phyloP scores from a whole-genome alignment of 2,797 vertebrate genomes.

The Xerus rutilus region DNA sequence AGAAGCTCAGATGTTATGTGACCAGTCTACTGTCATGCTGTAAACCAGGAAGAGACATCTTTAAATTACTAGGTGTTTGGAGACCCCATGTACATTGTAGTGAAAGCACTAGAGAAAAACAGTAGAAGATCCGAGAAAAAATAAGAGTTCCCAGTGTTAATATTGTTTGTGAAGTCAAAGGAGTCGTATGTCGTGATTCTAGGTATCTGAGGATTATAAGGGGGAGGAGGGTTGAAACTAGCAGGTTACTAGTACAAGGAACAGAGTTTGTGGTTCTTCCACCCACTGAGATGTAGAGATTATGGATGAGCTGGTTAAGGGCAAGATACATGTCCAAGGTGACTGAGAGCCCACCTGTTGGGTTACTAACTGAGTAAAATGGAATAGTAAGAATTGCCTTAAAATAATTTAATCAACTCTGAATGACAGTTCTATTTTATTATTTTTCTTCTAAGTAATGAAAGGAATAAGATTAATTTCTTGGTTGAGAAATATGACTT shows the following conservation, averaged over 20 bases:
- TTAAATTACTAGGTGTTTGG: background rate
- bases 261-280: background rate
- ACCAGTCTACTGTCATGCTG: background rate
- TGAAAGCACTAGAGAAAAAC: background rate
- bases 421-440: constrained; percentile 25
- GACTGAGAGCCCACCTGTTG: background rate
- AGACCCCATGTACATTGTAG: background rate
- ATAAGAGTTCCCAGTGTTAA: background rate
- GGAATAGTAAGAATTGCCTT: constrained; percentile 11
- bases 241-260: background rate
- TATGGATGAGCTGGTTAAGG: background rate
- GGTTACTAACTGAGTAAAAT: background rate
- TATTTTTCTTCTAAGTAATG: constrained; percentile 31
- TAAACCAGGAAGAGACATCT: background rate
- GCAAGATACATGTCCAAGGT: background rate
- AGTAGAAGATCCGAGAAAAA: background rate
- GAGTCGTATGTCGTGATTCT: background rate
- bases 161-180: background rate
- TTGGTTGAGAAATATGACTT: constrained; percentile 32
- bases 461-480: constrained; percentile 12
- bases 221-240: background rate
- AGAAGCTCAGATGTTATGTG: background rate
- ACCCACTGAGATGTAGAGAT: too few species aligned
- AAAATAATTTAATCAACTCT: background rate
- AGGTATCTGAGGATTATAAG: background rate